phyloP scores from a whole-genome alignment of 2,888 invertebrate genomes.

The Cacoxenus indagator region DNA sequence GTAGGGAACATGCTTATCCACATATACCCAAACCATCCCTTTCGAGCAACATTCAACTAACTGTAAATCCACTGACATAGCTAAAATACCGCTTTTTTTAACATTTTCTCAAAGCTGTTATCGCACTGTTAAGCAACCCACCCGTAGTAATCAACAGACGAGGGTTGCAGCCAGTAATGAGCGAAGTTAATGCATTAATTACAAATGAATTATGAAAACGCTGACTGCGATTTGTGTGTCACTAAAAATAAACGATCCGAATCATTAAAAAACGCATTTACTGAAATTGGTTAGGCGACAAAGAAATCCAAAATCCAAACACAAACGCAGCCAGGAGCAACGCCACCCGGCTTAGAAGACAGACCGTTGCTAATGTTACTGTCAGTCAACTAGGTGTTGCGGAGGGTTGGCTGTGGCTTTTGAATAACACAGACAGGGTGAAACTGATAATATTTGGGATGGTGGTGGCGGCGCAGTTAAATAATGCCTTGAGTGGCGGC shows the following conservation, averaged over 20 bases:
- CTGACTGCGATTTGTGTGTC: background rate
- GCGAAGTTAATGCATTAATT: background rate
- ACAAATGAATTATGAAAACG: background rate
- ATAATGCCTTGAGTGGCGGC: background rate
- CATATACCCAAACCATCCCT: no score
- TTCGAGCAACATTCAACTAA: no score
- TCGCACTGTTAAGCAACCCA: no score
- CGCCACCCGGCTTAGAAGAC: no score
- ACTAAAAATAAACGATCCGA: background rate
- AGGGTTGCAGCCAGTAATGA: no score
- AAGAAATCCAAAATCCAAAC: no score
- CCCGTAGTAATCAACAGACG: no score
- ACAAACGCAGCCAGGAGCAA: no score
- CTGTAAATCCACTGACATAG: no score
- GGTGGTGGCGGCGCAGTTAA: background rate
- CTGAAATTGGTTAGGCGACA: background rate
- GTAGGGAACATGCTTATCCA: no score
- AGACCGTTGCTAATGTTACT: background rate
- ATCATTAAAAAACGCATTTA: constrained; percentile 12
- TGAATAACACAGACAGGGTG: background rate
- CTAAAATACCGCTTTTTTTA: no score
- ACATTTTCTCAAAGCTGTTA: no score
- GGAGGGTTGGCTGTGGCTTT: background rate
- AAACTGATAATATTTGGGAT: background rate
- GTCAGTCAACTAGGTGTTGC: background rate